Percentiles rank a stretch among this genome's conserved stretches.
phyloP scores from a whole-genome alignment of 2,888 invertebrate species.

The Anodontia alba region DNA sequence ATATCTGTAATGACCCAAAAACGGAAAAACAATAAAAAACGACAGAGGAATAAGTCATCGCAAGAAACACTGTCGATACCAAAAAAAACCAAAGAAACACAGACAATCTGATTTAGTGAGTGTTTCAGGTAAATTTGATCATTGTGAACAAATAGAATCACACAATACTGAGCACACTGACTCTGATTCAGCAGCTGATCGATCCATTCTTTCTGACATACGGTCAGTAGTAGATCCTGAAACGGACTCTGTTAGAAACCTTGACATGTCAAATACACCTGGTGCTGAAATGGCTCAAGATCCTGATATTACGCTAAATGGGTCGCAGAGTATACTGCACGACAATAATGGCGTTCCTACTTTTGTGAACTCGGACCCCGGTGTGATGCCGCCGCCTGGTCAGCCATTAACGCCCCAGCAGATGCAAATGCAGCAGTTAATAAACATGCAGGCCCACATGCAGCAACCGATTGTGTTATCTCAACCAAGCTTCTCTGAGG shows the following conservation, averaged over 20 bases:
- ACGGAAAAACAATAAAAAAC: not conserved
- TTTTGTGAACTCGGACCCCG: not conserved
- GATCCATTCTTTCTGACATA: too few species aligned
- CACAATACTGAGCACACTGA: not conserved
- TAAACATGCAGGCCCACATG: not conserved
- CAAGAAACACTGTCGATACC: not conserved
- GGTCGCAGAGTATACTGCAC: not conserved
- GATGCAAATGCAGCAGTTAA: not conserved
- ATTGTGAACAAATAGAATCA: not conserved
- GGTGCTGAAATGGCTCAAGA: not conserved
- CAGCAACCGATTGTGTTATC: not conserved
- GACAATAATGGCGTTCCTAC: not conserved
- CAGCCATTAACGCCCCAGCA: not conserved
- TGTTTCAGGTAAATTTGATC: not conserved
- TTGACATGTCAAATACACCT: not conserved
- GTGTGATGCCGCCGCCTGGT: not conserved
- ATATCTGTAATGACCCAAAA: too few species aligned
- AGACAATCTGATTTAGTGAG: not conserved
- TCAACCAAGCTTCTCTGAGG: not conserved
- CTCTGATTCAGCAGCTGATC: not conserved
- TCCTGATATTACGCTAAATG: not conserved
- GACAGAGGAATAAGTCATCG: not conserved
- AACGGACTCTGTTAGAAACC: not conserved
- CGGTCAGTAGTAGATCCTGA: not conserved
- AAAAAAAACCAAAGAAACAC: too few species aligned